Base-by-base conservation (phyloP, 2,113 vertebrate genomes). In the Cygnus buccinator region DNA sequence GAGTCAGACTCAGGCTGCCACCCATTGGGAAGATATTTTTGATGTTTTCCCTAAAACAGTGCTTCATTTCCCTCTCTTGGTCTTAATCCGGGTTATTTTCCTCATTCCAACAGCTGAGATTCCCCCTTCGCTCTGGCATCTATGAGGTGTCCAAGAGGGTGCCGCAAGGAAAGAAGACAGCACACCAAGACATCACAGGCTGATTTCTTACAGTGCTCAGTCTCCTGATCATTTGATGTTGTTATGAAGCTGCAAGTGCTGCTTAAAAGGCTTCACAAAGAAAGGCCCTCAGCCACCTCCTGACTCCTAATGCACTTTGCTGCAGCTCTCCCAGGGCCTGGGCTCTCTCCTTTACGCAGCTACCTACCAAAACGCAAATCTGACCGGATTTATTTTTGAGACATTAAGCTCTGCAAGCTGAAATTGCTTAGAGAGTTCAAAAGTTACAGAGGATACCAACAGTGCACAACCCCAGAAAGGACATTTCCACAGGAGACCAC, bases 41-140 rank as follows among this genome's bases (percentile, higher is more conserved):
- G 29, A 25, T 50, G 44, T 11, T 76, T 48, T 43, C 79, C 58
- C 44, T 26, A 20, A 54, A 79, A 29, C 2, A 14, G 78, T 35
- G 20, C 16, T 9, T 2, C 2, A 62, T 31, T 83, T 63, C 57
- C 63, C 37, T 29, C 18, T 44, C 55, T 43, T 1, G 35, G 41
- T 46, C 39, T 57, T 37, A 15, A 35, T 0, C 33, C 7, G 23
- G 41, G 48, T n/a, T 1, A 1, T 22, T 84, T 71, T 11, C 29
- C 13, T 41, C 35, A 14, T 29, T 4, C 39, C 85, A 82, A 20
- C n/a, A 85, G 75, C 48, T 33, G 26, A 33, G 54, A 1, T 37
- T 70, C 46, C 29, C 65, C 7, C 66, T 78, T 43, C 16, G 1
- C 37, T 41, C 31, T 28, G 26, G 1, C 2, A 62, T 1, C 81